Evolutionary conservation across 2,113 vertebrate species (phyloP), one percentile per base, ranked within the genome.

Genomic region (Sisor rabdophorus): DNA sequence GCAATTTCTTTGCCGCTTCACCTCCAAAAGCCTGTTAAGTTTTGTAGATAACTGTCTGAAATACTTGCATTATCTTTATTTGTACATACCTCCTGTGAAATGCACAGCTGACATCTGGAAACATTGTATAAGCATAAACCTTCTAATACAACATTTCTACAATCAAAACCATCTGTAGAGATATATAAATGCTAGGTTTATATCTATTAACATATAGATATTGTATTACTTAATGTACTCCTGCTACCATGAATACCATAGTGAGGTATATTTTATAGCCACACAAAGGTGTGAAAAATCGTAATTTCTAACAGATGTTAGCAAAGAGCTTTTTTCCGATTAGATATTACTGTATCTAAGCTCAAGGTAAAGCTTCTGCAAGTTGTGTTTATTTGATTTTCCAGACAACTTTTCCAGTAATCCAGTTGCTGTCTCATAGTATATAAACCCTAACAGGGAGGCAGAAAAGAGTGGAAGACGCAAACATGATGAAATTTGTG

Each of bases 401-500:
- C 69, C 58, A 77, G 22, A 19, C 20, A 24, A 53, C 9, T 54
- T 69, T 69, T 47, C 47, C 30, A 63, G 28, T 10, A 5, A 13
- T 70, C 32, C 55, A 44, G 69, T 72, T 87, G 76, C 47, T 24
- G 44, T 32, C 53, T 53, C n/a, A 71, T 48, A 53, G 65, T 87
- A 90, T 91, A 90, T 87, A 89, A 79, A 78, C 22, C 28, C 11
- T 47, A 9, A 32, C 40, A 1, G 0, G 36, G 50, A 12, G 30
- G 11, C 19, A 3, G 9, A 13, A 36, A 56, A 28, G 52, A 30
- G 17, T 60, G 76, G 71, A 71, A 77, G 81, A 79, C 67, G 74
- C 67, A 82, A 80, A 44, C 81, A 91, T 56, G 83, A 90, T 93
- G 87, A 91, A 87, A 84, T 85, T 91, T 78, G 74, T 91, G 77